These are phyloP conservation scores for Loxodonta africana DNA, from an alignment of 2,113 vertebrate genomes.

Conservation along the genomic window DNA sequence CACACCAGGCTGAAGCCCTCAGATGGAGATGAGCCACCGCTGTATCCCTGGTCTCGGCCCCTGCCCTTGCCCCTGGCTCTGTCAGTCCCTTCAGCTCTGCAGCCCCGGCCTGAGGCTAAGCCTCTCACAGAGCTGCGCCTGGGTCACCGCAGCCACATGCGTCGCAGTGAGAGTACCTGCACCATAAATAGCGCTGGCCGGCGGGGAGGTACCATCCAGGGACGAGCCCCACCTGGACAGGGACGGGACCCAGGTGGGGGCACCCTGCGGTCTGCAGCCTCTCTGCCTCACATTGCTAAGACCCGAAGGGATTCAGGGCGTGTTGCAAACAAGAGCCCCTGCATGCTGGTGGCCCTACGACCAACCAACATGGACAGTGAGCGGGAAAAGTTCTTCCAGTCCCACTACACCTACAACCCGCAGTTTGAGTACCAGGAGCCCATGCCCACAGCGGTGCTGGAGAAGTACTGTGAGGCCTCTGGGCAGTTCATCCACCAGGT, in stretches of 20 bases:
- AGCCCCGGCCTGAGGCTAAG: background rate
- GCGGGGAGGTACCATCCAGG: constrained; percentile 32
- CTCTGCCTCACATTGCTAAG: constrained; percentile 94
- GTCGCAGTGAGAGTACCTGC: constrained; percentile 77
- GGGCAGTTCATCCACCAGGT: constrained; percentile 96
- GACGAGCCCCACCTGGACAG: constrained; percentile 73
- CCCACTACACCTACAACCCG: constrained; percentile 94
- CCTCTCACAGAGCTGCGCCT: constrained; percentile 71
- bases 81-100: constrained; percentile 69
- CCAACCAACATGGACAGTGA: constrained; percentile 95
- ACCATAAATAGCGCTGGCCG: constrained; percentile 81
- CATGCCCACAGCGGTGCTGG: constrained; percentile 91
- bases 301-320: constrained; percentile 47
- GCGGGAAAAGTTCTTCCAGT: constrained; percentile 93
- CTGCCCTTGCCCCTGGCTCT: constrained; percentile 70
- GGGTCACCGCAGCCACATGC: constrained; percentile 72
- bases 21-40: constrained; percentile 84
- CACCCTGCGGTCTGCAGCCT: constrained; percentile 91
- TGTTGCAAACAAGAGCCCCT: constrained; percentile 88
- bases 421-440: constrained; percentile 96
- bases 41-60: constrained; percentile 78
- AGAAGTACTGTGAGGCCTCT: constrained; percentile 95
- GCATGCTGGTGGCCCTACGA: constrained; percentile 94
- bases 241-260: constrained; percentile 88
- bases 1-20: constrained; percentile 79